These are phyloP conservation scores for Gadopsis bispinosus DNA, from an alignment of 2,797 vertebrate genomes.

Conservation along the genomic window DNA sequence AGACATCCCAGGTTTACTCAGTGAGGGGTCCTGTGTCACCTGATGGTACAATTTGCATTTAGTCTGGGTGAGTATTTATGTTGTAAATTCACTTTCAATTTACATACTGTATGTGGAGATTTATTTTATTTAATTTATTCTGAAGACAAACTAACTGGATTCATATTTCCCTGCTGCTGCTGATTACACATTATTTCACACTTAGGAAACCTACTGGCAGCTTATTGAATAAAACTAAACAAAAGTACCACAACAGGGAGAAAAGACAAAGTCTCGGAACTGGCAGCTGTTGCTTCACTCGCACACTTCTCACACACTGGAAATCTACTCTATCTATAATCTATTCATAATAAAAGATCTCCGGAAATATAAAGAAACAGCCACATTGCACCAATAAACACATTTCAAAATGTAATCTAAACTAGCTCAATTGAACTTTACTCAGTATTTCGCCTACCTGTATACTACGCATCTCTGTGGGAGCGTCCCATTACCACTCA, in stretches of 20 bases:
- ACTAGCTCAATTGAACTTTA: accelerated
- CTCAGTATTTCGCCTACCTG: not conserved
- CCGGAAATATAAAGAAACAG: not conserved
- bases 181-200: not conserved
- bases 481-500: constrained; percentile 34
- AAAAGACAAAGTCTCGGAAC: no score
- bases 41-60: not conserved
- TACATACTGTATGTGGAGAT: no score
- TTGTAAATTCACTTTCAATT: not conserved
- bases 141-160: not conserved
- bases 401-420: not conserved
- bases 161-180: not conserved
- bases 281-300: not conserved
- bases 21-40: not conserved
- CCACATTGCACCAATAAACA: accelerated
- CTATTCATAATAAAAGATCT: not conserved
- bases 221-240: not conserved
- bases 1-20: not conserved
- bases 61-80: not conserved
- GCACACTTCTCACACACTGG: not conserved
- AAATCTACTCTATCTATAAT: not conserved
- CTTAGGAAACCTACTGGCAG: not conserved
- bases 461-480: not conserved
- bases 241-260: no score
- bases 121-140: not conserved